Conservation (phyloP, 1,140 invertebrate species). For the Sycobia sp. region DNA sequence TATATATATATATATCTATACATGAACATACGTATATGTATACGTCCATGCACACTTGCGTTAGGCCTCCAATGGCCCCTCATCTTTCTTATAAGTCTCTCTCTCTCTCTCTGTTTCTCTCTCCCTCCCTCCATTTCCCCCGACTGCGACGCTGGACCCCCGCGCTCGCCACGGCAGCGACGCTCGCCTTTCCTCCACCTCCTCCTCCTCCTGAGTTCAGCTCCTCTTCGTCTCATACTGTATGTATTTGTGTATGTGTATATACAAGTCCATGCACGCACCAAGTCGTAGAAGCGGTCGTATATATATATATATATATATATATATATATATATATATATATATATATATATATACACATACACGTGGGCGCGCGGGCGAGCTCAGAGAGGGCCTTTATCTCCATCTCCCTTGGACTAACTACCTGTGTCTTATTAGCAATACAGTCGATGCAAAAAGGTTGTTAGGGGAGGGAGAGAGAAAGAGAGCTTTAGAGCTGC, state of each 20-base stretch:
- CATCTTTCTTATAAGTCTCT: conserved; percentile 1
- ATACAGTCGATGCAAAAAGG: conserved; percentile 60
- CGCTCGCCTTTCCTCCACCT: neutral
- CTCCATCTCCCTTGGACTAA: conserved; percentile 45
- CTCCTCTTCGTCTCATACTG: conserved; percentile 5
- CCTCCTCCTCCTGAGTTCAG: neutral
- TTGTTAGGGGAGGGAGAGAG: conserved; percentile 41
- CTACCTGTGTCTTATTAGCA: conserved; percentile 59
- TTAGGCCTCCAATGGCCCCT: neutral
- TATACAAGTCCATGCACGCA: no score
- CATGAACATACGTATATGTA: neutral
- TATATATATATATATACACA: no score
- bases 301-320: no score
- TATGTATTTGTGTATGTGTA: no score
- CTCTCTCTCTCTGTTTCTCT: neutral
- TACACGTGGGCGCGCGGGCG: conserved; percentile 3
- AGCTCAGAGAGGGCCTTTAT: conserved; percentile 33
- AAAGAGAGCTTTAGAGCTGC: neutral
- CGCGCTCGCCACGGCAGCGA: conserved; percentile 10
- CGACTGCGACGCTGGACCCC: conserved; percentile 12
- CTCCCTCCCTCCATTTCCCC: neutral
- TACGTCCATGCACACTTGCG: neutral
- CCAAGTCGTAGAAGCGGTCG: no score
- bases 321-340: no score
- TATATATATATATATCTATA: no score